Conservation (phyloP, 2,113 vertebrate species). For the Cyanoramphus novaezelandiae region DNA sequence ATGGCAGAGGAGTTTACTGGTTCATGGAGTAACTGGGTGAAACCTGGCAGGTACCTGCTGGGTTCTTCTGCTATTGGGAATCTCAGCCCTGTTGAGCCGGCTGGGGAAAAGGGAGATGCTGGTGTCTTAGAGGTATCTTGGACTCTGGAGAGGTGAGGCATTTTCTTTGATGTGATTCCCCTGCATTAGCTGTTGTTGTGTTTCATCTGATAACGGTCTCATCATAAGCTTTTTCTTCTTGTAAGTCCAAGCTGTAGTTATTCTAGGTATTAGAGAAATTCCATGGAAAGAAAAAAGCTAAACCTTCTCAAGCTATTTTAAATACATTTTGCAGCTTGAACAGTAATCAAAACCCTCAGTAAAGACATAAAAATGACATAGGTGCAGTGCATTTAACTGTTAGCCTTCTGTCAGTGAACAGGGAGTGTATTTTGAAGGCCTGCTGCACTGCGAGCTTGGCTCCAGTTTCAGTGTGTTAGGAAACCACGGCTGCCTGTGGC, state of each 20-base stretch:
- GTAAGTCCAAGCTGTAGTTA: not conserved
- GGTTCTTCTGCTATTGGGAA: not conserved
- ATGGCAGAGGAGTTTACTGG: not conserved
- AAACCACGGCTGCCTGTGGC: not conserved
- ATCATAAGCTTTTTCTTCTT: not conserved
- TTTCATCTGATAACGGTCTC: not conserved
- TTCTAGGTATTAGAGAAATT: not conserved
- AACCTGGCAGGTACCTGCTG: not conserved
- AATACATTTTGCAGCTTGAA: not conserved
- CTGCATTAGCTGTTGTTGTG: not conserved
- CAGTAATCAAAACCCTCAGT: not conserved
- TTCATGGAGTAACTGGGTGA: not conserved
- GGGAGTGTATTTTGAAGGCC: not conserved
- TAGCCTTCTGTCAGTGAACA: not conserved
- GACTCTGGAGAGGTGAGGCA: not conserved
- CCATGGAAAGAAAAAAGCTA: not conserved
- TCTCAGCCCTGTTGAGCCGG: not conserved
- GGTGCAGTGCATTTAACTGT: not conserved
- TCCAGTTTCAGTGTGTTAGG: accelerated
- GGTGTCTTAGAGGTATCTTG: not conserved
- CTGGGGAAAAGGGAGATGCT: too few species aligned
- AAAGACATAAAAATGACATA: not conserved
- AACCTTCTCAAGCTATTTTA: not conserved
- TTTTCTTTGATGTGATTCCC: not conserved
- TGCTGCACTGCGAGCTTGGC: not conserved